Conservation (phyloP, 2,797 vertebrate genomes). For the Xiphophorus birchmanni region DNA sequence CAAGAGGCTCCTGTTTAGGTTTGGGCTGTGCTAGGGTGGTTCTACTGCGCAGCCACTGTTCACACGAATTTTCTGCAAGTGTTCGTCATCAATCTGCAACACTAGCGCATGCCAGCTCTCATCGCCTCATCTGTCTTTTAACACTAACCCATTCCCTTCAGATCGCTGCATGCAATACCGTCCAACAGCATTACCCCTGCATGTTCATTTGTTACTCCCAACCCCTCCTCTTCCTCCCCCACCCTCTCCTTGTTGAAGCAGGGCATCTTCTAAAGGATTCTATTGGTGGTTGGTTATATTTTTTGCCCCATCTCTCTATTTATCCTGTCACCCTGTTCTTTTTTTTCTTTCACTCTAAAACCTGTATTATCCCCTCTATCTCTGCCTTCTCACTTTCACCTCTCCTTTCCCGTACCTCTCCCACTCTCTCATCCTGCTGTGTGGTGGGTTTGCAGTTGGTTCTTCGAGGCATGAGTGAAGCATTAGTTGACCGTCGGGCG, state of each 20-base stretch:
- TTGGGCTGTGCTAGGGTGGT: constrained; percentile 70
- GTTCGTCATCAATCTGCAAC: constrained; percentile 47
- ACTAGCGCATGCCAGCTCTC: constrained; percentile 52
- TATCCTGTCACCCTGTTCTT: constrained; percentile 37
- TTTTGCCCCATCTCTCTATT: constrained; percentile 40
- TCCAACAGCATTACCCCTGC: constrained; percentile 52
- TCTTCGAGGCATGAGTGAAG: constrained; percentile 99
- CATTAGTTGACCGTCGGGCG: constrained; percentile 99
- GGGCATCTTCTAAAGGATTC: constrained; percentile 66
- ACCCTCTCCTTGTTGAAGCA: constrained; percentile 56
- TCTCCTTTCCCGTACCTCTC: constrained; percentile 63
- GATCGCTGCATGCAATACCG: constrained; percentile 38
- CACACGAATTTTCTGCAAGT: constrained; percentile 66
- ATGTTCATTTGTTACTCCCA: constrained; percentile 64
- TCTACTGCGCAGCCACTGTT: constrained; percentile 60
- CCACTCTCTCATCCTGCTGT: constrained; percentile 78
- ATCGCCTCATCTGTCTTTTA: constrained; percentile 53
- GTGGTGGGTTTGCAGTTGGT: constrained; percentile 97
- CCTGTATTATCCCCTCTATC: constrained; percentile 46
- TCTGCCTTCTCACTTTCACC: constrained; percentile 32
- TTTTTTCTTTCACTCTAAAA: constrained; percentile 7
- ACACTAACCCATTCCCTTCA: constrained; percentile 33
- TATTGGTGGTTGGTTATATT: constrained; percentile 51
- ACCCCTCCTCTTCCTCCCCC: constrained; percentile 42
- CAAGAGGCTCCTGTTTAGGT: constrained; percentile 81